Evolutionary conservation across 2,113 vertebrate species (phyloP), one percentile per base, ranked within the genome.

Genomic region (Upupa epops): DNA sequence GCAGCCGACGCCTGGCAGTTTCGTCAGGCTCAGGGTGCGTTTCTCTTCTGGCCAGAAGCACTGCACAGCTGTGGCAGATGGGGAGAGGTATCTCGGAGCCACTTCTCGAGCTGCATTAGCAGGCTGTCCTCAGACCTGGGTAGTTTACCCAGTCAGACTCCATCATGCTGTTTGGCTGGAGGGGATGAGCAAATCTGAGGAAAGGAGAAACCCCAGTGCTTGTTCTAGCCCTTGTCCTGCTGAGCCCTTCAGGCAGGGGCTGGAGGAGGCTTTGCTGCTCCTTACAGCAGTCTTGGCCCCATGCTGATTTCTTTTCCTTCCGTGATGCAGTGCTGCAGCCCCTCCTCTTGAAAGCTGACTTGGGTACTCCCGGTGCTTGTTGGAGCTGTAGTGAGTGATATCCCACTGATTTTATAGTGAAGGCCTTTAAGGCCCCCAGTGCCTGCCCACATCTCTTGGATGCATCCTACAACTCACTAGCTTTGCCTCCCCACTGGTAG

Each of bases 81-180:
- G 32, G 46, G 54, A 46, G 14, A 77, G 51, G 21, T 55, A 37
- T 60, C 59, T 0, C 0, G 18, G 25, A 2, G 31, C 1, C 0
- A 20, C 6, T 31, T 26, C 34, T 52, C 1, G 0, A 59, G 45
- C 13, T 48, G 31, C 5, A 3, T 37, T 4, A 28, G 56, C 37
- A 55, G 25, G 21, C 24, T 56, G 48, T 20, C 22, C 32, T 59
- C 17, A 2, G 19, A 52, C 36, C 29, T 26, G 55, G 59, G 52
- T 8, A 6, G 52, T 29, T 80, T 31, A 24, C 20, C 12, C 40
- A 12, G 29, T 48, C 17, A 8, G 40, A 54, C 28, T 73, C 32
- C 48, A 2, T 77, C n/a, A 3, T 0, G 0, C n/a, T 84, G 63
- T 3, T 1, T 34, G 65, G 48, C 36, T 88, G 56, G 37, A 76